A percentile compares a stretch with the other conserved stretches of the same genome.
Conservation (phyloP, 2,797 vertebrate species). For the Triplophysa bombifrons region DNA sequence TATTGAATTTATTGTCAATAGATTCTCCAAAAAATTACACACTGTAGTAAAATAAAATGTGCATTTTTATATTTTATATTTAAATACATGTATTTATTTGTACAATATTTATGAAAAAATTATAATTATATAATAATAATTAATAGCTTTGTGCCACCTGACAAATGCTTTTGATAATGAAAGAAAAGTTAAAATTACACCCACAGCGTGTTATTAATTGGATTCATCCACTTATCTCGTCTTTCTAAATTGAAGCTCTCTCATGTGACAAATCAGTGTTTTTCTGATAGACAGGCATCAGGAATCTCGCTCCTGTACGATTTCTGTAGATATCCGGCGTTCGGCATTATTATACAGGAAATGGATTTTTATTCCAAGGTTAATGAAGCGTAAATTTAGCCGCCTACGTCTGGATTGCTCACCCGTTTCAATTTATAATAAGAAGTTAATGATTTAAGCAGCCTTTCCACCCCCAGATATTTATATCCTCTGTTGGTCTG, state of each 20-base stretch:
- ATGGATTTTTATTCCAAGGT: slow-evolving; percentile 58
- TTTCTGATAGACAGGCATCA: slow-evolving; percentile 24
- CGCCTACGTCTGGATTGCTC: slow-evolving; percentile 65
- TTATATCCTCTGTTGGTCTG: slow-evolving; percentile 42
- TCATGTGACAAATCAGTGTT: slow-evolving; percentile 36
- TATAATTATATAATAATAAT: too few species aligned
- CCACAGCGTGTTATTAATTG: background rate
- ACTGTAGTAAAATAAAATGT: background rate
- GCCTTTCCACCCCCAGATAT: slow-evolving; percentile 58
- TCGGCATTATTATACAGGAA: slow-evolving; percentile 55
- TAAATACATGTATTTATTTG: background rate
- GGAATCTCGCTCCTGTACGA: background rate
- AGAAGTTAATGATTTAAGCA: slow-evolving; percentile 64
- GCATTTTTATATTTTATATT: background rate
- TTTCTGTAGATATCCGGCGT: slow-evolving; percentile 38
- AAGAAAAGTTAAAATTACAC: background rate
- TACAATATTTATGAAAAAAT: too few species aligned
- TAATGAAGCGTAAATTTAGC: slow-evolving; percentile 69
- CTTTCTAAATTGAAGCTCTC: slow-evolving; percentile 31
- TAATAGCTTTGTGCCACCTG: too few species aligned
- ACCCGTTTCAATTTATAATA: slow-evolving; percentile 60
- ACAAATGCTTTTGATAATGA: background rate
- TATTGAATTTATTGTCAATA: too few species aligned
- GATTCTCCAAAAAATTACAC: too few species aligned
- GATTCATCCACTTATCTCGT: background rate